These are phyloP conservation scores for Aphelenchoides avenae DNA, from an alignment of 1,140 invertebrate genomes.

Conservation along the genomic window DNA sequence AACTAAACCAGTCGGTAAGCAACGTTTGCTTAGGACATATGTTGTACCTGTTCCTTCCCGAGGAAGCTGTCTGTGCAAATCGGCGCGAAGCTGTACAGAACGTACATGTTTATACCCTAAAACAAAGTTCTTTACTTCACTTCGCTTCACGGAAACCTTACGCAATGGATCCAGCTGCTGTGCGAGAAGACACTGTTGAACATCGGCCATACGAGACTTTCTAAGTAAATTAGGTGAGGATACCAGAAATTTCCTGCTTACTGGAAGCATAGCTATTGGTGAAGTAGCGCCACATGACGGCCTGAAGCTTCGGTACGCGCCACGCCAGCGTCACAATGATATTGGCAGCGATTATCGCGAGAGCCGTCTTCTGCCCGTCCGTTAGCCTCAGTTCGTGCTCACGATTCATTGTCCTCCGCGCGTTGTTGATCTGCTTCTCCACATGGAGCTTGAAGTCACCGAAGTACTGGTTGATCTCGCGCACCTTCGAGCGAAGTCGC, in stretches of 20 bases:
- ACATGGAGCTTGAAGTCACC: constrained; percentile 7
- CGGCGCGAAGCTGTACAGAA: constrained; percentile 74
- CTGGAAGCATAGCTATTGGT: constrained; percentile 73
- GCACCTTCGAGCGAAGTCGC: constrained; percentile 6
- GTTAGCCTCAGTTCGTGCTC: constrained; percentile 60
- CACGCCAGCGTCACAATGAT: constrained; percentile 76
- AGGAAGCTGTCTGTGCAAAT: constrained; percentile 68
- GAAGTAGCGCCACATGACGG: constrained; percentile 78
- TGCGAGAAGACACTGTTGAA: constrained; percentile 88
- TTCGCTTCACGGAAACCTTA: too few relatives aligned
- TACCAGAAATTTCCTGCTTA: constrained; percentile 60
- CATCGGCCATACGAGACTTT: constrained; percentile 76
- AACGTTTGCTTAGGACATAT: constrained; percentile 3
- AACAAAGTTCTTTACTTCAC: too few relatives aligned
- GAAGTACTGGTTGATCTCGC: not conserved
- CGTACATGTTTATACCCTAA: constrained; percentile 91
- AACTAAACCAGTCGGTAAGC: constrained; percentile 67
- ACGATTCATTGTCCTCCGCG: constrained; percentile 62
- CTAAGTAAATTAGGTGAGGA: constrained; percentile 61
- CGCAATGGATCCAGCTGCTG: constrained; percentile 75
- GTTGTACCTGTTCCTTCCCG: constrained; percentile 70
- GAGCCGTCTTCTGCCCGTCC: constrained; percentile 74
- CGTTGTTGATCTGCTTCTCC: not conserved
- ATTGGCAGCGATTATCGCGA: constrained; percentile 74
- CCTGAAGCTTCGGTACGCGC: constrained; percentile 71